Conservation (phyloP, 1,140 invertebrate species). For the Penaeus japonicus region DNA sequence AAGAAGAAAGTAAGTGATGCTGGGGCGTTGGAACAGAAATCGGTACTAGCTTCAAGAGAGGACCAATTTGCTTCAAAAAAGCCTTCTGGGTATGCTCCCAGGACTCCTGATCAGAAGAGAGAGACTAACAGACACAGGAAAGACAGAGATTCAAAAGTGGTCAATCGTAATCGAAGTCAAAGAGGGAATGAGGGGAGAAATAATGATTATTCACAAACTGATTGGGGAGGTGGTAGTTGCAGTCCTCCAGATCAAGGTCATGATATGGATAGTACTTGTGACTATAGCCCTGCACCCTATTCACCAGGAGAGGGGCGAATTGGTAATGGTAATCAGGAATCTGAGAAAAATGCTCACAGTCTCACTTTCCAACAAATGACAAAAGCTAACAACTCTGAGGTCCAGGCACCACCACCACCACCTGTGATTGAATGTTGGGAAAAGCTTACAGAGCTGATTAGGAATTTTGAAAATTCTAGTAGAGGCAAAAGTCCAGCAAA, state of each 20-base stretch:
- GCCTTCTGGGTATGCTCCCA: neutral
- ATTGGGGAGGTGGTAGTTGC: no score
- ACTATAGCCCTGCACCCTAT: no score
- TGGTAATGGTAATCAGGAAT: no score
- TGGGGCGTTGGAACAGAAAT: neutral
- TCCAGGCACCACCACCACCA: neutral
- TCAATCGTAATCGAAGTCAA: no score
- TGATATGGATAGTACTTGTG: no score
- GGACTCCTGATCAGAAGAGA: neutral
- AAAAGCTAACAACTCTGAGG: neutral
- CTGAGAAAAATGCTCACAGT: neutral
- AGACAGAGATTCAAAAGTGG: neutral
- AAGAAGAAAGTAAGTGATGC: slow-evolving; percentile 13
- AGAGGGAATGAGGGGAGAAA: no score
- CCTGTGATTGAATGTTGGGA: slow-evolving; percentile 9
- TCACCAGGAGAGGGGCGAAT: no score
- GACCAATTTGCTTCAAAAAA: neutral
- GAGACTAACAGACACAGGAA: neutral
- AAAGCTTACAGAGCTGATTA: neutral
- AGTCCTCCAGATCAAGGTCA: no score
- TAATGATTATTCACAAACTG: no score
- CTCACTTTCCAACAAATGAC: neutral
- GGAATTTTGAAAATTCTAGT: no score
- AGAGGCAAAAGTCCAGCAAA: neutral
- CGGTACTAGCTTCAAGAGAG: slow-evolving; percentile 2